phyloP scores from a whole-genome alignment of 2,113 vertebrate genomes.

The Thymallus thymallus region DNA sequence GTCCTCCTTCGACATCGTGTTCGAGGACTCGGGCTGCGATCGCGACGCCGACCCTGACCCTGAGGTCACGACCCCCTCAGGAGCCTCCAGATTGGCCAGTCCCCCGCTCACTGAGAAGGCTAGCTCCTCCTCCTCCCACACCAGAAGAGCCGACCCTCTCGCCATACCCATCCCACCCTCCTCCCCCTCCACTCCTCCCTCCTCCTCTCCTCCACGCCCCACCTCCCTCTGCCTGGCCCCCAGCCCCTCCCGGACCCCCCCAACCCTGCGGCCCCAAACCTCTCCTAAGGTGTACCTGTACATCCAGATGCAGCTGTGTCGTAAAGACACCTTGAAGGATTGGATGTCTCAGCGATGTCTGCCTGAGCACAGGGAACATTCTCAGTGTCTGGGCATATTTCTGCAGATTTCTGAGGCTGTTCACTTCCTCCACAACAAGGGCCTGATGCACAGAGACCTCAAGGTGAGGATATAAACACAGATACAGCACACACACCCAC shows the following conservation, averaged over 20 bases:
- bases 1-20: conserved; percentile 91
- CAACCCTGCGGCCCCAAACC: conserved; percentile 72
- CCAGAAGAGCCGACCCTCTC: conserved; percentile 43
- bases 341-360: conserved; percentile 89
- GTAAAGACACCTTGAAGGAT: conserved; percentile 98
- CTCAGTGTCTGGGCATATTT: conserved; percentile 90
- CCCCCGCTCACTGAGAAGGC: conserved; percentile 33
- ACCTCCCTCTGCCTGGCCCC: conserved; percentile 83
- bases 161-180: neutral
- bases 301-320: conserved; percentile 98
- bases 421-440: conserved; percentile 92
- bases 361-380: conserved; percentile 84
- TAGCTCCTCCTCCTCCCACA: conserved; percentile 46
- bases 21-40: conserved; percentile 95
- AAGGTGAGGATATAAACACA: conserved; percentile 80
- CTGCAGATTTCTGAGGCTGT: conserved; percentile 96
- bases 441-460: conserved; percentile 97
- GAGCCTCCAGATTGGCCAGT: conserved; percentile 31
- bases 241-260: conserved; percentile 57
- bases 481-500: neutral
- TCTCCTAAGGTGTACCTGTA: conserved; percentile 96
- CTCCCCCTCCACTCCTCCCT: conserved; percentile 47
- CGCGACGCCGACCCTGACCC: conserved; percentile 61
- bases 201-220: conserved; percentile 79
- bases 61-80: conserved; percentile 47